Evolutionary conservation across 2,113 vertebrate species (phyloP).

Genomic region (Synodontis membranacea): DNA sequence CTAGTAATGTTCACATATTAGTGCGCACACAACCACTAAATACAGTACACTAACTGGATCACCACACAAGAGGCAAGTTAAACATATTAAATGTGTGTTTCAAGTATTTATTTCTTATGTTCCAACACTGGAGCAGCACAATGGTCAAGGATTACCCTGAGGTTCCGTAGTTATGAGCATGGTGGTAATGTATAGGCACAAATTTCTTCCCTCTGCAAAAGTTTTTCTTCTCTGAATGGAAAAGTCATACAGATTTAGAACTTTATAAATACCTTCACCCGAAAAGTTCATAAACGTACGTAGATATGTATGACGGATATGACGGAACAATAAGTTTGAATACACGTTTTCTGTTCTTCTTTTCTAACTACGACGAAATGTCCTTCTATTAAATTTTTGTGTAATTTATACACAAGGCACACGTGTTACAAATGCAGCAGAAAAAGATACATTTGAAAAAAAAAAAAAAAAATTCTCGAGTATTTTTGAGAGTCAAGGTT

Average conservation of each 20-base stretch:
- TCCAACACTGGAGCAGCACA: slow-evolving; percentile 8
- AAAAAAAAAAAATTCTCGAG: background rate
- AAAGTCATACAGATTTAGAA: background rate
- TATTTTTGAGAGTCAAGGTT: background rate
- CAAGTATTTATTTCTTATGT: background rate
- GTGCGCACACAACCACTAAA: background rate
- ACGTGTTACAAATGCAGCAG: background rate
- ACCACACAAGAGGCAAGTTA: no score
- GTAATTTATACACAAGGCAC: background rate
- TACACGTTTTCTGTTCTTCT: background rate
- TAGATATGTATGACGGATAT: background rate
- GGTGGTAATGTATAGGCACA: background rate
- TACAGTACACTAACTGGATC: background rate
- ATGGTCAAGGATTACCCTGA: background rate
- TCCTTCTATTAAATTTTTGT: background rate
- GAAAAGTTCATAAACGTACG: background rate
- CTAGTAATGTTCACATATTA: background rate
- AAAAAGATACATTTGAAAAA: background rate
- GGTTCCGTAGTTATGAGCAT: background rate
- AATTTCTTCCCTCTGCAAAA: background rate
- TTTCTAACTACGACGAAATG: background rate
- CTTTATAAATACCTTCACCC: background rate
- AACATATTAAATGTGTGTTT: background rate
- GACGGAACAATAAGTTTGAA: background rate
- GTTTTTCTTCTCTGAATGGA: background rate